Conservation (phyloP, 2,113 vertebrate species). For the Myiozetetes cayanensis region DNA sequence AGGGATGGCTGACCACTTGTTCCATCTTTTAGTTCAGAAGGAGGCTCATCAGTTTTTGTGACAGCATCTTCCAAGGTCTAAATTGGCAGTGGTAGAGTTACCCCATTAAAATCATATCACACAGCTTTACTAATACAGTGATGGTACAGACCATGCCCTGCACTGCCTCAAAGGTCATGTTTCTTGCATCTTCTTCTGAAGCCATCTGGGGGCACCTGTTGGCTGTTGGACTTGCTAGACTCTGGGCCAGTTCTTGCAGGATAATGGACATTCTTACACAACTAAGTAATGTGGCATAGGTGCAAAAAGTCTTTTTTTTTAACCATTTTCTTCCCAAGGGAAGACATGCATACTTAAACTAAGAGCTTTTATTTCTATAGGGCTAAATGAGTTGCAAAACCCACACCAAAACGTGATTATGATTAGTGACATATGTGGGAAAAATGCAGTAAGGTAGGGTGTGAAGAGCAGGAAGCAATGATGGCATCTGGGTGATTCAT, state of each 20-base stretch:
- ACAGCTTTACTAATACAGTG: background rate
- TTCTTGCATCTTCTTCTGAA: constrained; percentile 1
- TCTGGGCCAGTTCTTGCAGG: background rate
- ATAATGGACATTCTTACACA: background rate
- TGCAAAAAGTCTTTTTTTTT: background rate
- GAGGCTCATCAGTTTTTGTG: background rate
- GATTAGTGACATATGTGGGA: background rate
- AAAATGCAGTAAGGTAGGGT: background rate
- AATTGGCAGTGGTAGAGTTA: background rate
- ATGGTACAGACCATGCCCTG: background rate
- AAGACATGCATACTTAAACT: background rate
- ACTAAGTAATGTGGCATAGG: background rate
- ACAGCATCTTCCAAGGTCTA: background rate
- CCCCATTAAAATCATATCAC: background rate
- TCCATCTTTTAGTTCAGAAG: background rate
- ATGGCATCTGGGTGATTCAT: background rate
- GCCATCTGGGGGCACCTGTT: constrained; percentile 4
- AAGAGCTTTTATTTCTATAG: background rate
- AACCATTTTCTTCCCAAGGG: background rate
- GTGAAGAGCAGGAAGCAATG: background rate
- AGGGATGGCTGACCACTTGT: background rate
- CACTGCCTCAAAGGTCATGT: background rate
- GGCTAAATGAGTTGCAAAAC: background rate
- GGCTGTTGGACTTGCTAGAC: background rate
- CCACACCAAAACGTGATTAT: background rate